Evolutionary conservation across 2,797 vertebrate genomes (phyloP), one percentile per base, ranked within the genome.

Genomic region (Etheostoma nigrum): DNA sequence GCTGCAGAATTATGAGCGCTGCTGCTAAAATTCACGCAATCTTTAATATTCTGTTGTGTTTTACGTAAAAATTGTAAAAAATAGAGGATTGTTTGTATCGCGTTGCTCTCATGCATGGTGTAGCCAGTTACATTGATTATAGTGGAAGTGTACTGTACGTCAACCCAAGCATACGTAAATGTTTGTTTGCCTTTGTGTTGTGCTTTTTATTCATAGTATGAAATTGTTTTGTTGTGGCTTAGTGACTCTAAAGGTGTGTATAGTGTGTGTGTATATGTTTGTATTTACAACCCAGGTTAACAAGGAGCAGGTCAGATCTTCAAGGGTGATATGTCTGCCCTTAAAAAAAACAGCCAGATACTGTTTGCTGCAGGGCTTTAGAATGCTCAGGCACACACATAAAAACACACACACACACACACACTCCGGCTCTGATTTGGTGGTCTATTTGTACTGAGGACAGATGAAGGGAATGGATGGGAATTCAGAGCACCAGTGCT

Each of bases 381-480:
- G 61, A 18, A 76, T 51, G 54, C 58, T 64, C 48, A 70, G 68
- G 58, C 78, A 51, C 18, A 54, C 40, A 72, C 63, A 30, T 13
- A 60, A 54, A 68, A 14, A 21, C n/a, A 42, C 40, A 64, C 48
- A 47, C 16, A 47, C 45, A 47, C 45, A 47, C 16, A 47, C 51
- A 49, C 21, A 58, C 42, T 78, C 48, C 1, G 1, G 55, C 66
- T 83, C 66, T 78, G 70, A 67, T 79, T 81, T 82, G 74, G 45
- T 68, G 67, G 67, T 86, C 74, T 83, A 8, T 85, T 79, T 85
- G 76, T 77, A 74, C 76, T 58, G 65, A 73, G 63, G 70, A 63
- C 57, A 58, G 59, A 79, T 76, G 55, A 87, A 88, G 54, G 73
- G 62, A 60, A 78, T 85, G 70, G 67, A 80, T 84, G 81, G 72